Evolutionary conservation across 2,888 invertebrate genomes (phyloP), one percentile per base, ranked within the genome.

Genomic region (Autographa gamma): DNA sequence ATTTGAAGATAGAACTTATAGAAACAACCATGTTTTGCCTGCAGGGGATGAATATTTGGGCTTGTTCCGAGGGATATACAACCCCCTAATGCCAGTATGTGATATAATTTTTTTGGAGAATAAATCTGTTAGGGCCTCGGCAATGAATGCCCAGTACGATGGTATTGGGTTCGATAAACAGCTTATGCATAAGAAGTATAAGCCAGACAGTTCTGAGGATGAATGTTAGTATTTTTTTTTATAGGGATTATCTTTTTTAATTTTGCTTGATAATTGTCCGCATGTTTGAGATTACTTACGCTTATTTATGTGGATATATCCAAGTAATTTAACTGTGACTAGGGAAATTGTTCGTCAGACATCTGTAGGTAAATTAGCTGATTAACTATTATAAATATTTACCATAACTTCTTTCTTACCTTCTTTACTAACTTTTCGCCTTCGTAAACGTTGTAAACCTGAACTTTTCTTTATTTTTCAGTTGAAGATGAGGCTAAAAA

Each of bases 401-500:
- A 25, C 25, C 25, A 25, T 25, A 7, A 48, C n/a, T 16, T n/a
- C 1, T 48, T 7, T 8, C 52, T 41, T 41, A 41, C 41, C 41
- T n/a, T 41, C 4, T 13, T 41, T 3, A 13, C 13, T 41, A 11
- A 25, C 3, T 25, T 1, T 25, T 25, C 25, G 25, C 25, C 25
- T 25, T 25, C 2, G 25, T 41, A 5, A 38, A 38, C 38, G 38
- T 13, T 41, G 41, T 13, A 13, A 41, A 41, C 13, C 0, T 41
- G 9, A 9, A 11, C 41, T 41, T 58, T 25, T 25, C 25, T 25
- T 18, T 60, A 5, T n/a, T 31, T 90, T 90, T 71, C 80, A 93
- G 93, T 79, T 25, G 81, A 81, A 73, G 76, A 85, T n/a, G 91
- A 91, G 61, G 92, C 92, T 0, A 74, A 83, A 0, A 87, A 88